These are phyloP conservation scores for Ambastaia sidthimunki DNA, from an alignment of 2,797 vertebrate genomes.

Conservation along the genomic window DNA sequence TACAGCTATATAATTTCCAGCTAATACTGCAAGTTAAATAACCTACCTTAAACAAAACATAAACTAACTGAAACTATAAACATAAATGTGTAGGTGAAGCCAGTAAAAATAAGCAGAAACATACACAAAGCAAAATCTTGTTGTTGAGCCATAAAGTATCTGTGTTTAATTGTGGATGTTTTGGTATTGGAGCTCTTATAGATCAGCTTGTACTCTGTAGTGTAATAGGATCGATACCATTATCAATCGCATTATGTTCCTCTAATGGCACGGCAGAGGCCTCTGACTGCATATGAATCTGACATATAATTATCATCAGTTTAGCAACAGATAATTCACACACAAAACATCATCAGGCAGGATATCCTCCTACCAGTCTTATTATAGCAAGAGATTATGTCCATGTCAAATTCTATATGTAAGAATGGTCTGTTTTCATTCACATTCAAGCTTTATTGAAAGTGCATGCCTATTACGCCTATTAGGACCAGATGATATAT, in stretches of 20 bases:
- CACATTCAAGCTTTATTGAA: background rate
- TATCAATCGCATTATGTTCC: constrained; percentile 48
- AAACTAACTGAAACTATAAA: too few species aligned
- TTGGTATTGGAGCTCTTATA: constrained; percentile 27
- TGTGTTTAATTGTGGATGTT: background rate
- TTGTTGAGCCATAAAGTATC: background rate
- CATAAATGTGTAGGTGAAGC: too few species aligned
- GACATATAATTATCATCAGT: constrained; percentile 44
- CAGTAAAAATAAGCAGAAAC: too few species aligned
- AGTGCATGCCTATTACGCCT: background rate
- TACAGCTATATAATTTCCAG: too few species aligned
- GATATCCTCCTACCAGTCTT: constrained; percentile 36
- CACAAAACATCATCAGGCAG: constrained; percentile 44
- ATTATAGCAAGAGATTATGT: constrained; percentile 20
- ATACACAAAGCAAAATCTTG: too few species aligned
- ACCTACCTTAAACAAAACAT: too few species aligned
- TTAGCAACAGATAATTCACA: constrained; percentile 36
- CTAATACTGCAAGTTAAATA: too few species aligned
- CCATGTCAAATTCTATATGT: constrained; percentile 22
- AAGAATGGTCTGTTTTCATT: background rate
- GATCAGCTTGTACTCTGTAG: constrained; percentile 20
- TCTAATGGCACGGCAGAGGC: constrained; percentile 38
- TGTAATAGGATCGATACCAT: constrained; percentile 49
- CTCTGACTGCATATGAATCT: constrained; percentile 52
- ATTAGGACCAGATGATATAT: background rate